Evolutionary conservation across 2,113 vertebrate genomes (phyloP).

Genomic region (Dromas ardeola): DNA sequence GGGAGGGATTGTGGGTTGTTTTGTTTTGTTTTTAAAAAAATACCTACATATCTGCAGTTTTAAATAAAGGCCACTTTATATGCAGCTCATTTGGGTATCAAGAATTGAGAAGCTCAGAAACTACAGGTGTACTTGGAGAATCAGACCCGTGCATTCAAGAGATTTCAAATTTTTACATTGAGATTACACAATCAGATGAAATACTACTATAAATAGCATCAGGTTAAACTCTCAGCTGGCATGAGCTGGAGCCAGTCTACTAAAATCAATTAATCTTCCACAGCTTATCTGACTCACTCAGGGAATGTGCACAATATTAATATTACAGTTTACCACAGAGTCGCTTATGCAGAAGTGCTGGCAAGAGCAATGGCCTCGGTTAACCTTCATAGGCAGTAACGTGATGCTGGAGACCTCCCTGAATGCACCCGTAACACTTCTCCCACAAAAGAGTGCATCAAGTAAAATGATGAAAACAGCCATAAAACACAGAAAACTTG

Average conservation of each 20-base stretch:
- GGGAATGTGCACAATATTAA: neutral
- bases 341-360: neutral
- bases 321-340: neutral
- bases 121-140: neutral
- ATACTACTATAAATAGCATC: neutral
- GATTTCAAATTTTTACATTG: neutral
- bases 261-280: neutral
- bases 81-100: neutral
- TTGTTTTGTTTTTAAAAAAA: neutral
- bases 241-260: neutral
- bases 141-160: neutral
- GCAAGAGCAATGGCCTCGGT: accelerated
- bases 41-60: neutral
- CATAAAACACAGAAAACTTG: neutral
- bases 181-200: neutral
- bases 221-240: neutral
- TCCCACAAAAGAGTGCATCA: neutral
- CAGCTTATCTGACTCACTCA: neutral
- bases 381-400: neutral
- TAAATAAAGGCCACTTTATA: neutral
- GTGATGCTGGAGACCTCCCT: accelerated
- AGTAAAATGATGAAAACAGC: neutral
- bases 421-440: neutral
- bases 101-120: neutral
- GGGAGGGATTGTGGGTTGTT: neutral